These are phyloP conservation scores for Argyra leucocephala DNA, from an alignment of 2,888 invertebrate genomes.

Conservation along the genomic window DNA sequence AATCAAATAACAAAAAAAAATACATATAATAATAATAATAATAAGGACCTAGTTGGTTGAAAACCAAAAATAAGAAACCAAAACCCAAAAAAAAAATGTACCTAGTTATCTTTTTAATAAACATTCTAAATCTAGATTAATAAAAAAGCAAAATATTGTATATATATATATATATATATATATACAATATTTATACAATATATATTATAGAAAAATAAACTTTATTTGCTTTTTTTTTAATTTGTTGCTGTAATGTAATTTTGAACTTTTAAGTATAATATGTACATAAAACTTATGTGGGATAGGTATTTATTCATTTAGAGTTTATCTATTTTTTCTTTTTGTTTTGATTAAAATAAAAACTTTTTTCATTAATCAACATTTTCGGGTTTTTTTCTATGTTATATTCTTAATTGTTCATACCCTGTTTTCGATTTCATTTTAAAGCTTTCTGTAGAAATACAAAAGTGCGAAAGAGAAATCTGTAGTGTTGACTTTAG, in stretches of 20 bases:
- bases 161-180: background rate
- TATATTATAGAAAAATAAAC: too few relatives aligned
- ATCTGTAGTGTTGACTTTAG: too few relatives aligned
- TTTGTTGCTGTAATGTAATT: background rate
- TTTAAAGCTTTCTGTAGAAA: too few relatives aligned
- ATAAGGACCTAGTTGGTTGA: too few relatives aligned
- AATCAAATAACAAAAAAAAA: too few relatives aligned
- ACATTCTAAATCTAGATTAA: background rate
- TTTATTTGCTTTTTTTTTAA: background rate
- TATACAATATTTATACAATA: too few relatives aligned
- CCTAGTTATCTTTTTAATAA: background rate
- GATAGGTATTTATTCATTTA: background rate
- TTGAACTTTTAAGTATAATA: background rate
- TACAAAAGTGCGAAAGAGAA: too few relatives aligned
- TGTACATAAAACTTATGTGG: background rate
- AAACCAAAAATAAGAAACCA: too few relatives aligned
- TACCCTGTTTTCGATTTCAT: too few relatives aligned
- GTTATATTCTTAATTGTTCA: background rate
- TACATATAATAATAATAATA: too few relatives aligned
- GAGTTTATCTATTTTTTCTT: too few relatives aligned
- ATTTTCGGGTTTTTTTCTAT: slow-evolving; percentile 7
- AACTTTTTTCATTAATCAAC: slow-evolving; percentile 17
- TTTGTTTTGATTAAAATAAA: slow-evolving; percentile 7
- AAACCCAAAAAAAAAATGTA: background rate
- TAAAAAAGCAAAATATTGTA: background rate